Base-by-base conservation (phyloP, 2,888 invertebrate genomes). In the Oxyscelio sp. region DNA sequence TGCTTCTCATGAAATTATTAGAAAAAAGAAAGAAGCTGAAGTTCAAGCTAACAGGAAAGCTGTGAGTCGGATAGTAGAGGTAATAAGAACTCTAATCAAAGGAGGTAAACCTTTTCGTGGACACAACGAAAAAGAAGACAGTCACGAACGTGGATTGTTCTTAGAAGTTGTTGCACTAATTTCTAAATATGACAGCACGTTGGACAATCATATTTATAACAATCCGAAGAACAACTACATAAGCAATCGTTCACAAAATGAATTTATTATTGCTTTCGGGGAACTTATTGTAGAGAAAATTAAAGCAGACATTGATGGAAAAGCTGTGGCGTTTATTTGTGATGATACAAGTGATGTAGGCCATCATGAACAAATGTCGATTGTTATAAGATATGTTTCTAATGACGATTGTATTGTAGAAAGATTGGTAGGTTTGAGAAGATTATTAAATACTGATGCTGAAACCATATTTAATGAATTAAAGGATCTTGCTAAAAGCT, bases 31-130 rank as follows among this genome's bases (percentile, higher is more conserved):
- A 66, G 54, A 75, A 58, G 11, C 38, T 19, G 22, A 75, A 40
- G 24, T 17, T 21, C 31, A 68, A 24, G 24, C n/a, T 17, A 59
- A 68, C 22, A 48, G 59, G 24, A 77, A 59, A 40, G 31, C 34
- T 27, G 21, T 77, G 17, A 43, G 24, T 19, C 31, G 50, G 59
- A 15, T 59, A 24, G 31, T 77, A 48, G 52, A 66, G 11, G 22
- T 59, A 13, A 52, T 48, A n/a, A 56, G 38, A 34, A 66, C 50
- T 34, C 59, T 77, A 21, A 34, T 45, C 19, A 56, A 58, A 19
- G 68, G 59, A 68, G 77, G 68, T 5, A 48, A 61, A 27, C 61
- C 61, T 38, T 68, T 68, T n/a, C 48, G 77, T 31, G 68, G 77
- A 34, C 77, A 66, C 21, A 52, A 77, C 17, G 50, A 68, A 59